Base-by-base conservation (phyloP, 2,797 vertebrate genomes). In the Thaleichthys pacificus region DNA sequence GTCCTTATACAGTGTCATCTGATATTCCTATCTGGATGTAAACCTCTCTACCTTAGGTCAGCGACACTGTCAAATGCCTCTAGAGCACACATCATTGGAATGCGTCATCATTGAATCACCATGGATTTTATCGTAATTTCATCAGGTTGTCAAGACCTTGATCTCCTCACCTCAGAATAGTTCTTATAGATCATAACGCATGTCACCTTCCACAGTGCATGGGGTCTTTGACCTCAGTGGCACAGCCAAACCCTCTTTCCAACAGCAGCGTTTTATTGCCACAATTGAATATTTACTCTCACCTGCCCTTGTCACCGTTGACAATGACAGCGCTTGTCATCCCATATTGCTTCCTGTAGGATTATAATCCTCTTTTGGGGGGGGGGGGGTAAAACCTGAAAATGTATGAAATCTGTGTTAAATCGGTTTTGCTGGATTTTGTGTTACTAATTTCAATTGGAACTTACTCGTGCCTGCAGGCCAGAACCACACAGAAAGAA, bases 221-320 rank as follows among this genome's bases (percentile, higher is more conserved):
- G 61, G 1, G 69, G 68, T 69, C 28, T 0, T 68, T 86, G 86
- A 86, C 87, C 85, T 88, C 81, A 78, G 66, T 56, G 8, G 70
- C 68, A 65, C 54, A 62, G 66, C 61, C 75, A 68, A 80, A 72
- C 71, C 71, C 66, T 61, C 68, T 69, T 82, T 80, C 67, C 73
- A 80, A 58, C 69, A 58, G 74, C 64, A 5, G 38, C 14, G 66
- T 83, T 85, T 80, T 79, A 75, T 78, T 77, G 80, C 83, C 65
- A 73, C 73, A 79, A 73, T 74, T 38, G 69, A 79, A 82, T 84
- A 84, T 84, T 88, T 88, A 82, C 81, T 79, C 85, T 74, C 68
- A 51, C 58, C 47, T 49, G 69, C 70, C 84, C 88, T 90, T 90
- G 84, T 88, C 84, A 77, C 76, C 77, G 21, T 70, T 74, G 78